Evolutionary conservation across 2,888 invertebrate species (phyloP).

Genomic region (Lithophane semibrunnea): DNA sequence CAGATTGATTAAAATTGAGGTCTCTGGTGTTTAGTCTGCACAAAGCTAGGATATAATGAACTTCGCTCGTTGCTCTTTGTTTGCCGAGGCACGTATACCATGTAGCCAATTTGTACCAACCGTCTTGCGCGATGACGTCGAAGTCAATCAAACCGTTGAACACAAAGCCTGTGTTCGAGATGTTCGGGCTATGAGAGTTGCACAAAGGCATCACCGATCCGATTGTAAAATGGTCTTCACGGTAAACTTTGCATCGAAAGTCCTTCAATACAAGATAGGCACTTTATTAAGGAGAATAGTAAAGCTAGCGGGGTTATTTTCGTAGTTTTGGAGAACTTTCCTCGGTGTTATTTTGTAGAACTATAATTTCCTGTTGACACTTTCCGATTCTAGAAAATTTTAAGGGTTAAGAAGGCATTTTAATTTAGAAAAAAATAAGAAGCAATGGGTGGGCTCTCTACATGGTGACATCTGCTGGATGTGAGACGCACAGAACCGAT

Average conservation of each 20-base stretch:
- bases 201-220: constrained; percentile 16
- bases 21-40: not conserved
- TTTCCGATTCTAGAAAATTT: not conserved
- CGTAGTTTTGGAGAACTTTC: not conserved
- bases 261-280: constrained; percentile 25
- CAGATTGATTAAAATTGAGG: not conserved
- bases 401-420: not conserved
- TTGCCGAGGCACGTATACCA: not conserved
- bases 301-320: not conserved
- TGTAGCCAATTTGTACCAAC: constrained; percentile 21
- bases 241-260: not conserved
- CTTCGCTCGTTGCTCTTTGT: not conserved
- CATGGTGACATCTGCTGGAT: not conserved
- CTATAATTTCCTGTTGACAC: not conserved
- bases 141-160: constrained; percentile 26
- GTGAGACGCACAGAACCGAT: not conserved
- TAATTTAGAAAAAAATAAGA: not conserved
- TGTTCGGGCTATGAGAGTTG: not conserved
- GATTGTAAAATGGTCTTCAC: not conserved
- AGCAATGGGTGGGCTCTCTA: not conserved
- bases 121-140: not conserved
- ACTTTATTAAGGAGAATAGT: constrained; percentile 10
- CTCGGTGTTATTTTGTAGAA: not conserved
- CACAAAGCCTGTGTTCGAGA: not conserved
- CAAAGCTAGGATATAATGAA: not conserved